Evolutionary conservation across 2,797 vertebrate genomes (phyloP), one percentile per base, ranked within the genome.

Genomic region (Spea hammondii): DNA sequence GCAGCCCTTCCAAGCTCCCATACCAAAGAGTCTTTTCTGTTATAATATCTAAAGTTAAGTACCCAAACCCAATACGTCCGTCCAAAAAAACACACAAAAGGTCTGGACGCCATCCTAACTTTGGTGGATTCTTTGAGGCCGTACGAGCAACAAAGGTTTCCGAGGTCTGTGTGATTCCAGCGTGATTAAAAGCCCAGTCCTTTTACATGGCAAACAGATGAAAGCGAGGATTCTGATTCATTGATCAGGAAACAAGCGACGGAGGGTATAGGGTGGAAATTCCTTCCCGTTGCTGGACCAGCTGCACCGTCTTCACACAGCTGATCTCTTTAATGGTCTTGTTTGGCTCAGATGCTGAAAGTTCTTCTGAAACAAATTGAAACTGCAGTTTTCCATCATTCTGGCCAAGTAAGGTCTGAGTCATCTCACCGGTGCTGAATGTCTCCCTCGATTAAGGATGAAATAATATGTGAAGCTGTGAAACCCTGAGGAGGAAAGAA

Each of bases 371-470:
- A 75, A 57, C n/a, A 17, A 65, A 64, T 32, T 12, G 49, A 70
- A 75, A 67, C 17, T 75, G 65, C 60, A 67, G 73, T 72, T 80
- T 80, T 80, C 79, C 79, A 76, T 48, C 17, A 8, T 51, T 54
- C 53, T 7, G 6, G 79, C 79, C 79, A 80, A 80, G 79, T 80
- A 72, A 74, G 74, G 62, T 80, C 68, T 80, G 79, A 80, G 74
- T 80, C 79, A 71, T 74, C 50, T 57, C 50, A 55, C 74, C 45
- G 17, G 73, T 57, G 57, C 74, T 80, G 51, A 60, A 72, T 62
- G 69, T 72, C 73, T 80, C 62, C 60, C 74, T 76, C 53, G 17
- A 76, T 76, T 72, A 80, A 44, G 66, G 60, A 66, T 72, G 68
- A 80, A 80, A 80, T 76, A 75, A 70, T 76, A 80, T 67, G 54